Percentiles rank a stretch among this genome's conserved stretches.
phyloP scores from a whole-genome alignment of 1,140 invertebrate species.

The Meloidogyne exigua region DNA sequence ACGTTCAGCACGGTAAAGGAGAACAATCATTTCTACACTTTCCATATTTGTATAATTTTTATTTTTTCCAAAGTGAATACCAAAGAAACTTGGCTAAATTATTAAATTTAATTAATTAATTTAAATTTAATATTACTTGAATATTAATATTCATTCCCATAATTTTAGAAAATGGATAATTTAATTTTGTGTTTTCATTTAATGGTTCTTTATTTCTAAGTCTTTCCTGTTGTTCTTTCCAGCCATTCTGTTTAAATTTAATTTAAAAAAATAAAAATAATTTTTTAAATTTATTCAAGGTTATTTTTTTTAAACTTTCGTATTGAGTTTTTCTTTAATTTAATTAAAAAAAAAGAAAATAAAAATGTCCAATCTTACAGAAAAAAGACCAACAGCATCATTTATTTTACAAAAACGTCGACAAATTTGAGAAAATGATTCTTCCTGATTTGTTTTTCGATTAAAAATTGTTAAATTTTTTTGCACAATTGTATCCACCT shows the following conservation, averaged over 20 bases:
- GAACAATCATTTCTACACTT: slow-evolving; percentile 41
- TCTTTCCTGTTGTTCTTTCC: slow-evolving; percentile 45
- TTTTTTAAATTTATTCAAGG: too few species aligned
- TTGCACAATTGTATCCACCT: slow-evolving; percentile 39
- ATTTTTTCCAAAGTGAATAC: slow-evolving; percentile 43
- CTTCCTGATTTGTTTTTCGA: slow-evolving; percentile 34
- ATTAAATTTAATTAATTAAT: not conserved
- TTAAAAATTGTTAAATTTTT: slow-evolving; percentile 54
- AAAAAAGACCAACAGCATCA: slow-evolving; percentile 50
- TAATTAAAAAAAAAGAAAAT: not conserved
- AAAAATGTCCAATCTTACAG: slow-evolving; percentile 31
- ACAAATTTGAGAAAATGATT: slow-evolving; percentile 56
- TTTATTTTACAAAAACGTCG: slow-evolving; percentile 55
- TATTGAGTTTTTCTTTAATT: not conserved
- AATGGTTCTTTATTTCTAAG: slow-evolving; percentile 23
- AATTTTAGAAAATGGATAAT: slow-evolving; percentile 50
- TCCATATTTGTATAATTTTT: slow-evolving; percentile 32
- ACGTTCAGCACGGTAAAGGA: slow-evolving; percentile 43
- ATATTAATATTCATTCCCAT: slow-evolving; percentile 48
- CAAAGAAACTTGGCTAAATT: slow-evolving; percentile 56
- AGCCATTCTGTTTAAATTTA: slow-evolving; percentile 27
- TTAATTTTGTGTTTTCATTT: slow-evolving; percentile 39
- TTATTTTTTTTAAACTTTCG: not conserved
- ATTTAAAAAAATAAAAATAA: not conserved
- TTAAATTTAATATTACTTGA: slow-evolving; percentile 26